These are phyloP conservation scores for Ypsolopha scabrella DNA, from an alignment of 2,888 invertebrate genomes.

Conservation along the genomic window DNA sequence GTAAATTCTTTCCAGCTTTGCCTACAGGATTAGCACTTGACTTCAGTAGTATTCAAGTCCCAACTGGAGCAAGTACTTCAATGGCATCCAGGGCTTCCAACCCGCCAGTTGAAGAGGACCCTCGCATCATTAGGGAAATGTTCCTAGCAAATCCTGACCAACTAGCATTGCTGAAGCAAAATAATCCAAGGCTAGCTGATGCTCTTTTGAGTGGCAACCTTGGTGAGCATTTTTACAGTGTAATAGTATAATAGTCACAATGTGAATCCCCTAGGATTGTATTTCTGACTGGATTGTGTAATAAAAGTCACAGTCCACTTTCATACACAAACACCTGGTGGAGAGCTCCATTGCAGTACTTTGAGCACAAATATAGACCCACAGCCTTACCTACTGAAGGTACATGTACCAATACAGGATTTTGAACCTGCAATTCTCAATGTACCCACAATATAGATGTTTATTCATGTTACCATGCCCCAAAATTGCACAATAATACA, in stretches of 20 bases:
- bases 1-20: conserved; percentile 34
- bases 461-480: too few relatives aligned
- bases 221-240: conserved; percentile 51
- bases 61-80: conserved; percentile 52
- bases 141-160: conserved; percentile 92
- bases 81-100: conserved; percentile 34
- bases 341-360: too few relatives aligned
- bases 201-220: conserved; percentile 88
- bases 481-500: too few relatives aligned
- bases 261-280: not conserved
- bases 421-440: too few relatives aligned
- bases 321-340: too few relatives aligned
- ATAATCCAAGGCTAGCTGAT: conserved; percentile 93
- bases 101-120: conserved; percentile 79
- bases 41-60: conserved; percentile 89
- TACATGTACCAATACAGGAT: too few relatives aligned
- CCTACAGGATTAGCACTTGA: conserved; percentile 75
- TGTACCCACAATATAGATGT: too few relatives aligned
- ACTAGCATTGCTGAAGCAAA: conserved; percentile 89
- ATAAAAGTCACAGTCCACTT: too few relatives aligned
- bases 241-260: not conserved
- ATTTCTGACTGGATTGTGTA: not conserved
- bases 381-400: too few relatives aligned
- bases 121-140: conserved; percentile 86
- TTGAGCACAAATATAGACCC: too few relatives aligned